Evolutionary conservation across 2,113 vertebrate species (phyloP), one percentile per base, ranked within the genome.

Genomic region (Pseudolaguvia tuberculata): DNA sequence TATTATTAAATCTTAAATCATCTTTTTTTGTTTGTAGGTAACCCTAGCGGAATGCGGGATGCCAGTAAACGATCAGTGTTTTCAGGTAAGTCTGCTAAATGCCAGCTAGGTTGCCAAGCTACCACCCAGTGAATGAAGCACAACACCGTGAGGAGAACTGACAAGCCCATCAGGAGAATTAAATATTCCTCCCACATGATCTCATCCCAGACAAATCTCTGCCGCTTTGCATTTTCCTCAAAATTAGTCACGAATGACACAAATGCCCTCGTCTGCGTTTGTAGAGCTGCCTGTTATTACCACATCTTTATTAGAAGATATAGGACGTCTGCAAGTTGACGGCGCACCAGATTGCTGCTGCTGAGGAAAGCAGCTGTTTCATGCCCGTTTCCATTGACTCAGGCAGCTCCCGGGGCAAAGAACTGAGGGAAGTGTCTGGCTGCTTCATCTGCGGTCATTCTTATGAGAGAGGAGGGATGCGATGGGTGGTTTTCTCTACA

Each of bases 11-110:
- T 25, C 45, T 27, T 66, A n/a, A 27, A 3, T 10, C 14, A 27
- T 48, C 5, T 53, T 5, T 25, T 23, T 10, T 17, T 67, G 31
- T 27, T 51, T 78, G 9, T 75, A 73, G 79, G 83, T 17, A 81
- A 80, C 75, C 78, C 75, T 21, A 75, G 86, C 72, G 83, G 83
- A 78, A 83, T 86, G 68, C 81, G 85, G 78, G 89, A 90, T 72
- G 80, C 84, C 83, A 91, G 68, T 73, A 90, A 89, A 72, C 88
- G 90, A 82, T 90, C 90, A 1, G 84, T 91, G 80, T 90, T 91
- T 87, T 92, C 90, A 90, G 90, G 91, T 92, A 65, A 85, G 87
- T 53, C 29, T 61, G 25, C 63, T 67, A 11, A 20, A 50, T 6
- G 47, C 18, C 20, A 48, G 62, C 5, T 0, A 17, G 15, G 42